Evolutionary conservation across 1,140 invertebrate species (phyloP).

Genomic region (Drosophila busckii): DNA sequence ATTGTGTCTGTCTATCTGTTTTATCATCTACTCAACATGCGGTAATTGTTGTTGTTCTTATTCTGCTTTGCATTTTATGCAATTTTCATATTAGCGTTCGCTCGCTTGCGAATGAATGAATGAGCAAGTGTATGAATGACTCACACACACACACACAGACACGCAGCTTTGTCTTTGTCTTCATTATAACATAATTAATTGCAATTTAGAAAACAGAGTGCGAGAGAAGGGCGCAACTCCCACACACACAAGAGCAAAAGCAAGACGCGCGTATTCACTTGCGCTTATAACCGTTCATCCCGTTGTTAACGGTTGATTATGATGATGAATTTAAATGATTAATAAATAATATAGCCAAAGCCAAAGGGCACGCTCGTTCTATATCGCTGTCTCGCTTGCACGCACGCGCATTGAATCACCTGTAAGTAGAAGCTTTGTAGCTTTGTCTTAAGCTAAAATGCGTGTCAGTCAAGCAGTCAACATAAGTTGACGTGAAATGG

Average conservation of each 20-base stretch:
- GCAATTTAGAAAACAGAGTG: slow-evolving; percentile 59
- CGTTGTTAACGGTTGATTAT: slow-evolving; percentile 76
- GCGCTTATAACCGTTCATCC: slow-evolving; percentile 66
- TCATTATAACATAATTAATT: slow-evolving; percentile 67
- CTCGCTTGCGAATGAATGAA: slow-evolving; percentile 16
- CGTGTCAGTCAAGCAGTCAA: slow-evolving; percentile 50
- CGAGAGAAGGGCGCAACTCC: slow-evolving; percentile 5
- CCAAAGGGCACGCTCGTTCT: slow-evolving; percentile 28
- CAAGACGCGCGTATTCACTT: slow-evolving; percentile 69
- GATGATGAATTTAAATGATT: slow-evolving; percentile 76
- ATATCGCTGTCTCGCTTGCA: neutral
- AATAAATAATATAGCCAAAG: slow-evolving; percentile 58
- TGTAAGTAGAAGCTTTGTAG: slow-evolving; percentile 47
- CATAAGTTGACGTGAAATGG: slow-evolving; percentile 54
- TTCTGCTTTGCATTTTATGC: slow-evolving; percentile 44
- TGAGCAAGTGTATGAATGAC: slow-evolving; percentile 24
- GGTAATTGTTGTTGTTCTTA: slow-evolving; percentile 22
- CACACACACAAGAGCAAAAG: slow-evolving; percentile 32
- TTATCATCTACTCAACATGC: slow-evolving; percentile 18
- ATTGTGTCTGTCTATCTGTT: slow-evolving; percentile 18
- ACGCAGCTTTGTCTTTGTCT: slow-evolving; percentile 20
- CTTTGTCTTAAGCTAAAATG: too few relatives aligned
- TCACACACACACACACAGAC: slow-evolving; percentile 8
- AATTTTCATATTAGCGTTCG: slow-evolving; percentile 75
- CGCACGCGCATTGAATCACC: slow-evolving; percentile 35